Evolutionary conservation across 2,797 vertebrate species (phyloP).

Genomic region (Enteromius thamalakanensis): DNA sequence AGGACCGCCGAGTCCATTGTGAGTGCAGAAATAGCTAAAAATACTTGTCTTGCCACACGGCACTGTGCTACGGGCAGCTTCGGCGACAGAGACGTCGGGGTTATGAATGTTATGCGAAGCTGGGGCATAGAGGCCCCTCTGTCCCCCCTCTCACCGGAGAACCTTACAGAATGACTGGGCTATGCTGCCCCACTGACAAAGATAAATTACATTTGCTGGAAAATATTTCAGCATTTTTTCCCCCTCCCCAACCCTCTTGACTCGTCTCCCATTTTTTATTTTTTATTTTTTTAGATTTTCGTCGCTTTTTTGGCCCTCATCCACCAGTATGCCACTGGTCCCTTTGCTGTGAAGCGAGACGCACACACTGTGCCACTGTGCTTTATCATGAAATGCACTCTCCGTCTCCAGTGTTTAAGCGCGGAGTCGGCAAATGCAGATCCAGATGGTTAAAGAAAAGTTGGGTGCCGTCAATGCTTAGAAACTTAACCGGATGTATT

Average conservation of each 20-base stretch:
- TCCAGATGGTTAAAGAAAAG: slow-evolving; percentile 34
- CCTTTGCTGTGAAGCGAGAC: slow-evolving; percentile 6
- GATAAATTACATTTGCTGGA: slow-evolving; percentile 81
- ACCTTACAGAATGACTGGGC: slow-evolving; percentile 78
- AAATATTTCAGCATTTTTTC: slow-evolving; percentile 69
- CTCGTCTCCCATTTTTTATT: slow-evolving; percentile 45
- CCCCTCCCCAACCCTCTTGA: slow-evolving; percentile 31
- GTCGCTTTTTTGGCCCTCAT: slow-evolving; percentile 64
- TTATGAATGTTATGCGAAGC: slow-evolving; percentile 76
- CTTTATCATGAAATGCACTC: slow-evolving; percentile 62
- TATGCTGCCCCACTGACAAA: slow-evolving; percentile 79
- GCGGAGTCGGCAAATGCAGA: slow-evolving; percentile 49
- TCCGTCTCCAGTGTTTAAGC: slow-evolving; percentile 54
- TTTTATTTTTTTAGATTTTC: slow-evolving; percentile 57
- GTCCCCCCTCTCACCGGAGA: slow-evolving; percentile 72
- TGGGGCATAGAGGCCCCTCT: slow-evolving; percentile 72
- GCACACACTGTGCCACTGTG: slow-evolving; percentile 61
- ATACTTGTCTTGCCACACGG: slow-evolving; percentile 59
- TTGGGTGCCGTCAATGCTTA: not conserved
- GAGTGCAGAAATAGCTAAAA: slow-evolving; percentile 73
- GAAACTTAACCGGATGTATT: slow-evolving; percentile 27
- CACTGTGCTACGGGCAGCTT: slow-evolving; percentile 44
- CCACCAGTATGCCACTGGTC: slow-evolving; percentile 66
- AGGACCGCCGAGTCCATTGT: slow-evolving; percentile 63
- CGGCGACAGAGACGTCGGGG: slow-evolving; percentile 59